These are phyloP conservation scores for Aphaenogaster rudis DNA, from an alignment of 1,140 invertebrate genomes.

Conservation along the genomic window DNA sequence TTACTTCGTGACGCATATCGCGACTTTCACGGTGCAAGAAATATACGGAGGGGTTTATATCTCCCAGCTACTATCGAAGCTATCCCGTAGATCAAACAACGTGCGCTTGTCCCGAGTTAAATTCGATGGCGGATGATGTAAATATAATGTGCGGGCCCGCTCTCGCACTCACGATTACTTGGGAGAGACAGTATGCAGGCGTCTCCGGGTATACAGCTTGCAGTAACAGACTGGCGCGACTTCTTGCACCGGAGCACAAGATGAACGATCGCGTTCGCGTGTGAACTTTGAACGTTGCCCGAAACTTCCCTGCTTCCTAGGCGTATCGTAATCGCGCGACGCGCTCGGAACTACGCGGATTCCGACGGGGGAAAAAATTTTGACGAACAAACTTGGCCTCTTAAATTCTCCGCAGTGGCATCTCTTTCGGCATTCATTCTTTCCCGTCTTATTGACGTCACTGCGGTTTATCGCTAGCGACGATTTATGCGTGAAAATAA, in stretches of 20 bases:
- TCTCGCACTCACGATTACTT: conserved; percentile 39
- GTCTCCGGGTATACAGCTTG: neutral
- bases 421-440: neutral
- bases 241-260: conserved; percentile 19
- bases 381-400: neutral
- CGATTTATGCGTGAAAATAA: no score
- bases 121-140: conserved; percentile 49
- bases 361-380: neutral
- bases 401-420: neutral
- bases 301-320: conserved; percentile 18
- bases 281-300: conserved; percentile 29
- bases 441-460: conserved; percentile 4
- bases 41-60: conserved; percentile 43
- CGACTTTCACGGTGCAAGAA: conserved; percentile 46
- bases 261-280: conserved; percentile 27
- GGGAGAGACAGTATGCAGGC: neutral
- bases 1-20: conserved; percentile 32
- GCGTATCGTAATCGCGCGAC: conserved; percentile 22
- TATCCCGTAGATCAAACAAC: conserved; percentile 59
- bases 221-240: conserved; percentile 13
- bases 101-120: conserved; percentile 25
- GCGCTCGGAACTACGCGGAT: neutral
- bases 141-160: conserved; percentile 13
- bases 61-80: conserved; percentile 19
- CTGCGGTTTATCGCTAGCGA: neutral